Evolutionary conservation across 1,140 invertebrate genomes (phyloP), one percentile per base, ranked within the genome.

Genomic region (Polyergus mexicanus): DNA sequence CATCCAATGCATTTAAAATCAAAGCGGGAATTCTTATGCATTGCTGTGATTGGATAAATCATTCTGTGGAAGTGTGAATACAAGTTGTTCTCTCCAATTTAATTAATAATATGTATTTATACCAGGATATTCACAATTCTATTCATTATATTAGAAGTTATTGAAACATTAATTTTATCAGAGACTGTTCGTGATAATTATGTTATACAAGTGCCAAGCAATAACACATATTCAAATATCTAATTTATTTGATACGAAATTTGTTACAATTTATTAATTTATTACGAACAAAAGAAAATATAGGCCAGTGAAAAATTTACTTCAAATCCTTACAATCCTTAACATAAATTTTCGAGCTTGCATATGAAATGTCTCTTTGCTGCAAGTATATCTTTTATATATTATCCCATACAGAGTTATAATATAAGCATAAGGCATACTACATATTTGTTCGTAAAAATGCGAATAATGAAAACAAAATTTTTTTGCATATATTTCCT

Each of bases 1-100:
- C 35, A 65, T 89, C 84, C 58, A n/a, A 63, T 87, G 88, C 81
- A 90, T 90, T 90, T 90, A 90, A 89, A 85, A 85, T 81, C 25
- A 84, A 81, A 88, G 44, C 5, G 16, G 32, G 5, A 54, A 54
- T 66, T 89, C 38, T 76, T 76, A 44, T 80, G 28, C 38, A 35
- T 86, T 76, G 41, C 35, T 28, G 38, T 47, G 60, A 44, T 41
- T 89, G 41, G 16, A 84, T 76, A 66, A 71, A 86, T 89, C 80
- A 88, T 80, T 89, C 62, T 28, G 16, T 10, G 16, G 51, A 51
- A 19, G 71, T 66, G 65, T 77, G 71, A 88, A 88, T 58, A 66
- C 11, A 22, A 74, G 44, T 44, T 85, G 51, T 62, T 66, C 35
- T 4, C 47, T 51, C 47, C 47, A 58, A 88, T 63, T 86, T 76